phyloP scores from a whole-genome alignment of 2,888 invertebrate genomes.

The Ommatoiulus sabulosus region DNA sequence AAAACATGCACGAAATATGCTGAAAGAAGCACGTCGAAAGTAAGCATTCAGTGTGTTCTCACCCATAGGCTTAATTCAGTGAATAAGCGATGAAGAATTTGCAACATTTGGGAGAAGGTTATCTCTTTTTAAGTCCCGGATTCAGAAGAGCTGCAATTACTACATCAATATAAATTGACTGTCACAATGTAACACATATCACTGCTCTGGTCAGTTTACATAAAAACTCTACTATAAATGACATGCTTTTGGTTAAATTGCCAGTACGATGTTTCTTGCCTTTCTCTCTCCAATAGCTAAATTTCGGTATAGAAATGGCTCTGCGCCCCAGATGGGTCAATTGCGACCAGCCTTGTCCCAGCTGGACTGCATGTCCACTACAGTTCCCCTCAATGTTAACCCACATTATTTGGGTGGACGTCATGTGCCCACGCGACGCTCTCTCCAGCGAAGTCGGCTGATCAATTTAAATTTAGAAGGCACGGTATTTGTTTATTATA shows the following conservation, averaged over 20 bases:
- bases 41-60: no score
- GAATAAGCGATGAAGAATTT: no score
- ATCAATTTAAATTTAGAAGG: slow-evolving; percentile 49
- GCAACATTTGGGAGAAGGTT: no score
- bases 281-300: neutral
- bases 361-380: slow-evolving; percentile 49
- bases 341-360: slow-evolving; percentile 44
- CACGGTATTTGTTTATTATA: neutral
- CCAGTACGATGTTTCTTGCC: neutral
- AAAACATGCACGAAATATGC: no score
- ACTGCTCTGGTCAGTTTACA: neutral
- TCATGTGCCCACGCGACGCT: slow-evolving; percentile 47
- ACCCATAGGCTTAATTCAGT: no score
- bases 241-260: neutral
- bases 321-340: slow-evolving; percentile 26
- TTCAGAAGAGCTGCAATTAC: no score
- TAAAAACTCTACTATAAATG: neutral
- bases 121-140: no score
- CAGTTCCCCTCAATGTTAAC: slow-evolving; percentile 38
- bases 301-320: slow-evolving; percentile 13
- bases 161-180: neutral
- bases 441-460: slow-evolving; percentile 48
- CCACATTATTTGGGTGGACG: slow-evolving; percentile 47
- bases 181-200: neutral
- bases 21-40: no score